These are phyloP conservation scores for Rhyacophila evoluta DNA, from an alignment of 2,888 invertebrate species.

Conservation along the genomic window DNA sequence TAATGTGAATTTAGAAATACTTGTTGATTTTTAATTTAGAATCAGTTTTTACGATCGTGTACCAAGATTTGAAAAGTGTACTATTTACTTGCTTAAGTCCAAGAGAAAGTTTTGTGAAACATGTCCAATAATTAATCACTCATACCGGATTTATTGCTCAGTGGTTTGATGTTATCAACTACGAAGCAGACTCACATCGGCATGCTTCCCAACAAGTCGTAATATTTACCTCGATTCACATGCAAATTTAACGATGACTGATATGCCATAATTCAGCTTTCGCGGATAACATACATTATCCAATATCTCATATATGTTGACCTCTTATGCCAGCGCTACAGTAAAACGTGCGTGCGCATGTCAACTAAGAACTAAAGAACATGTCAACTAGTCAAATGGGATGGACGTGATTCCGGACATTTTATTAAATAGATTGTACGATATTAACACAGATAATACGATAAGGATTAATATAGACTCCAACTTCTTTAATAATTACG, in stretches of 20 bases:
- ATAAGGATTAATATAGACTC: too few species aligned
- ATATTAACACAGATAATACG: too few species aligned
- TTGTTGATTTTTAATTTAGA: too few species aligned
- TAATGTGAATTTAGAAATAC: too few species aligned
- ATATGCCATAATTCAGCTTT: background rate
- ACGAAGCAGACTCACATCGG: background rate
- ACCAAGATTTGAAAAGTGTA: too few species aligned
- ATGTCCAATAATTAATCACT: background rate
- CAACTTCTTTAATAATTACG: too few species aligned
- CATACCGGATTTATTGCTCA: background rate
- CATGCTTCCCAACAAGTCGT: background rate
- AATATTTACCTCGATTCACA: background rate
- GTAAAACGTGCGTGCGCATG: constrained; percentile 21
- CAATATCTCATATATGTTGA: background rate
- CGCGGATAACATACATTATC: background rate
- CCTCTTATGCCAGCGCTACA: background rate
- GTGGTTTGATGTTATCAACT: background rate
- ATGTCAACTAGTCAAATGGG: constrained; percentile 18
- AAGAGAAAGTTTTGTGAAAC: background rate
- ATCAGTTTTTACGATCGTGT: background rate
- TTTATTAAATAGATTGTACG: background rate
- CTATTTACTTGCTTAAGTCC: background rate
- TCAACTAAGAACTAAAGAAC: background rate
- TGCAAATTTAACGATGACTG: constrained; percentile 19
- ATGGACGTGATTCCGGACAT: background rate